These are phyloP conservation scores for Rhea americana DNA, from an alignment of 2,113 vertebrate species.

Conservation along the genomic window DNA sequence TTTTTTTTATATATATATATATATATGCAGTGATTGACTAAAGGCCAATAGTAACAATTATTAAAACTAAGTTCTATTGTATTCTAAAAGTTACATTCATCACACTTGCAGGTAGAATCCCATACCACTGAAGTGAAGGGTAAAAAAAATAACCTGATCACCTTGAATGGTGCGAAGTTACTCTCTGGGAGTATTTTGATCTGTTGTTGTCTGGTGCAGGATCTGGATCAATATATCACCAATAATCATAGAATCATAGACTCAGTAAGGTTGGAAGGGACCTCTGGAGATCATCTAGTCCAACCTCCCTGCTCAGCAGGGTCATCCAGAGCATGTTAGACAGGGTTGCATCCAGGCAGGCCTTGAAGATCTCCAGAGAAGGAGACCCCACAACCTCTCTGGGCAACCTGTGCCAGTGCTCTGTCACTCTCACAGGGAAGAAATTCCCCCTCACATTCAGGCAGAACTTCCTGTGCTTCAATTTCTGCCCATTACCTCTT, in stretches of 20 bases:
- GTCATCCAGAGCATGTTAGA: too few relatives aligned
- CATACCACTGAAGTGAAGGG: neutral
- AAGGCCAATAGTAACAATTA: neutral
- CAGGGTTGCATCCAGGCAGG: too few relatives aligned
- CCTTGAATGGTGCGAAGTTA: neutral
- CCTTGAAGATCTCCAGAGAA: too few relatives aligned
- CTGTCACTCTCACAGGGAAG: too few relatives aligned
- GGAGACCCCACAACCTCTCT: too few relatives aligned
- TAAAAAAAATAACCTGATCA: neutral
- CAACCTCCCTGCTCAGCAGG: too few relatives aligned
- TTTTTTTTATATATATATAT: neutral
- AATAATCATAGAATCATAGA: neutral
- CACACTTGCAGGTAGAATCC: neutral
- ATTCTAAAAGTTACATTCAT: neutral
- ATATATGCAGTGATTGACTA: neutral
- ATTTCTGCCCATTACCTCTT: too few relatives aligned
- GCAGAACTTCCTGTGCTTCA: too few relatives aligned
- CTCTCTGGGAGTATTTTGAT: neutral
- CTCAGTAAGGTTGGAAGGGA: too few relatives aligned
- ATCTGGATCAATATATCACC: neutral
- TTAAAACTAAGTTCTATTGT: constrained; percentile 10
- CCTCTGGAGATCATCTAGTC: too few relatives aligned
- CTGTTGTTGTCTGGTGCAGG: neutral
- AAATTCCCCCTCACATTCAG: too few relatives aligned
- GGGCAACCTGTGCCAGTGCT: too few relatives aligned